Evolutionary conservation across 2,888 invertebrate genomes (phyloP).

Genomic region (Aelia acuminata): DNA sequence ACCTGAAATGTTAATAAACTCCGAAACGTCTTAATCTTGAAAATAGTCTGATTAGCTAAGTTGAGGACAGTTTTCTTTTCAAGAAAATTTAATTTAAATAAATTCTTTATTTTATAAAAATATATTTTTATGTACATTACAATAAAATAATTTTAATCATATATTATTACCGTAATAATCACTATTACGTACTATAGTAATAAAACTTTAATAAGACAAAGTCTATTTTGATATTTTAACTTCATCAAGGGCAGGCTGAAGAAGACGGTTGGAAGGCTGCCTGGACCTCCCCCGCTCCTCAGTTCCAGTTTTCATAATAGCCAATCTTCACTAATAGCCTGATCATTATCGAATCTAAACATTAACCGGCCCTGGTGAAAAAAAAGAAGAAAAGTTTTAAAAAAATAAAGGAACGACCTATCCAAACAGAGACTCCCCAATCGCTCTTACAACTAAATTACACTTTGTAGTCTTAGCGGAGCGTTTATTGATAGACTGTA

Average conservation of each 20-base stretch:
- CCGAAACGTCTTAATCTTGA: not conserved
- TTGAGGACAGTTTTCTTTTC: too few relatives aligned
- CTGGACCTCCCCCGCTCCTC: constrained; percentile 1
- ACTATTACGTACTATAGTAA: not conserved
- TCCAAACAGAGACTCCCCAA: constrained; percentile 11
- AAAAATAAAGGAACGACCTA: constrained; percentile 34
- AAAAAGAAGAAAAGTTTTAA: not conserved
- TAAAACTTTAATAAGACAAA: not conserved
- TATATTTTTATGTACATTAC: too few relatives aligned
- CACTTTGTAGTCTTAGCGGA: not conserved
- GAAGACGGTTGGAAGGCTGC: not conserved
- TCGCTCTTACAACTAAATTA: constrained; percentile 38
- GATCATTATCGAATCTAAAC: constrained; percentile 39
- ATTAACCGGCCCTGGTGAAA: constrained; percentile 15
- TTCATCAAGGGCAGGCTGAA: not conserved
- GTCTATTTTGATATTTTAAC: not conserved
- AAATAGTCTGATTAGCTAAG: too few relatives aligned
- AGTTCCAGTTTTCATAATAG: constrained; percentile 48
- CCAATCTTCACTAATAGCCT: constrained; percentile 47
- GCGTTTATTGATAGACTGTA: not conserved
- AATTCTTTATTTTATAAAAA: too few relatives aligned
- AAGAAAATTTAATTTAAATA: too few relatives aligned
- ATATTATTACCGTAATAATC: not conserved
- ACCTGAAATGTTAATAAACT: not conserved
- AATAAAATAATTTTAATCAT: too few relatives aligned